Base-by-base conservation (phyloP, 1,140 invertebrate species). In the Coenobita brevimanus region DNA sequence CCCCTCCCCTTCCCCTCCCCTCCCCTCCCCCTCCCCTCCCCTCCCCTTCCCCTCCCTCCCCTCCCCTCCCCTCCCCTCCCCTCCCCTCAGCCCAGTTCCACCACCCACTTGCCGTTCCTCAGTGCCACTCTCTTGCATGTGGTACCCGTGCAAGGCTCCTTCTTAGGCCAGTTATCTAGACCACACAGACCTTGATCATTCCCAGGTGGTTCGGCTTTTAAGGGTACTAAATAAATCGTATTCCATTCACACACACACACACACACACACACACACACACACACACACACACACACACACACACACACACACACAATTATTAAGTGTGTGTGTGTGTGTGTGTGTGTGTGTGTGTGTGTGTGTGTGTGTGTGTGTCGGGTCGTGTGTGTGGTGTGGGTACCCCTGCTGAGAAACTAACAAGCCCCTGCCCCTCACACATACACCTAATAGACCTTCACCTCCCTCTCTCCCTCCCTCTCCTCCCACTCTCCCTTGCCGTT, bases 221-320 rank as follows among this genome's bases (percentile, higher is more conserved):
- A n/a, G n/a, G n/a, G n/a, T n/a, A n/a, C n/a, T n/a, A n/a, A n/a
- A n/a, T n/a, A n/a, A n/a, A n/a, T n/a, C n/a, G n/a, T n/a, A n/a
- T n/a, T n/a, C n/a, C n/a, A n/a, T n/a, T n/a, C n/a, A 80, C 6
- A 15, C 0, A 80, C 21, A 60, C 10, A 62, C 17, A 80, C 1
- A 80, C 27, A 36, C 2, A 62, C 8, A 60, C 8, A 3, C 30
- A n/a, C 8, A 80, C 8, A 80, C 1, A 60, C 46, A 79, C 38
- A 57, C 46, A 60, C n/a, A 54, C 17, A 79, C 30, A 79, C n/a
- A 79, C 67, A 71, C 67, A 71, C 24, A 71, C 67, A 71, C 67
- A 30, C 30, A 71, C 67, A n/a, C n/a, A n/a, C n/a, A n/a, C n/a
- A n/a, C n/a, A n/a, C n/a, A n/a, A n/a, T n/a, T n/a, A n/a, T n/a